Evolutionary conservation across 2,113 vertebrate species (phyloP), one percentile per base, ranked within the genome.

Genomic region (Cinclus mexicanus): DNA sequence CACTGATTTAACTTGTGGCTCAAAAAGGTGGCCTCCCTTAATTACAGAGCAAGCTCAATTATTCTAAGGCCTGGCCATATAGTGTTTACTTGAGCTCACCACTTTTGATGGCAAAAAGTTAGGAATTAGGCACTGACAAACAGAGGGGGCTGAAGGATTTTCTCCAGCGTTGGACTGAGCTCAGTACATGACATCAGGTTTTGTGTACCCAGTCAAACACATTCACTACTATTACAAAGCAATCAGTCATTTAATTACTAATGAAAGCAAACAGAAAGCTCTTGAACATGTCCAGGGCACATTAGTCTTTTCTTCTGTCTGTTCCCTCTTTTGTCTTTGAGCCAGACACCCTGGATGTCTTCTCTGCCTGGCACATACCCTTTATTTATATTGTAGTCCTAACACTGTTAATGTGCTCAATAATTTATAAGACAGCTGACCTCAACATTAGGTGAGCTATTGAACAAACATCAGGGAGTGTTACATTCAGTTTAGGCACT

Each of bases 351-450:
- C 53, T n/a, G 64, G 23, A 75, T 14, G 86, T 94, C 92, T 68
- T 83, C 76, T 74, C 76, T 90, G 92, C 84, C 87, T 91, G 77
- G 57, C 89, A 53, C 70, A 75, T n/a, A 70, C 85, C 56, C 44
- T 94, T 91, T 90, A 93, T 96, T 94, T 95, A 91, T 91, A 80
- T 59, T 96, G 93, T 53, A 96, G 85, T 90, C 89, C 90, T 90
- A 97, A 96, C 95, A 63, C 83, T 85, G 83, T 97, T 97, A 96
- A 98, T 96, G 96, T 96, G 94, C 90, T 97, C 97, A 95, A 96
- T 97, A 97, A 97, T 98, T 96, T 97, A 97, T 97, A 94, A 97
- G 95, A 95, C 96, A 97, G 95, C 94, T 96, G 97, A 98, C 96
- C 97, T 97, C 92, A 94, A 67, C 91, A 59, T 97, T 87, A 95